Base-by-base conservation (phyloP, 2,888 invertebrate genomes). In the Neocrepidodera transversa region DNA sequence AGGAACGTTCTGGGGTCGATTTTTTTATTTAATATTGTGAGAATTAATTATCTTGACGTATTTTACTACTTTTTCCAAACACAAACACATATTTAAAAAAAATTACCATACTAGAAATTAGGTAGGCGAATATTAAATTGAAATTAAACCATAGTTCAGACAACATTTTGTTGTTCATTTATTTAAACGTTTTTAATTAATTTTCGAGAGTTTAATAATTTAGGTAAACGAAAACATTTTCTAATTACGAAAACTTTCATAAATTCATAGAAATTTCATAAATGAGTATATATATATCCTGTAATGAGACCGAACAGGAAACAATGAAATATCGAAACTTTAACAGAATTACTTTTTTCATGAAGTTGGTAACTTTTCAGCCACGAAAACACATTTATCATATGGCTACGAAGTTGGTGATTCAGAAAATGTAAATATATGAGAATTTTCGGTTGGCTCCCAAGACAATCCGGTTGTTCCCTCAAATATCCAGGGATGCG, bases 391-490 rank as follows among this genome's bases (percentile, higher is more conserved):
- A 18, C 54, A 63, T 63, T 58, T 51, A 63, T 63, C 63, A 63
- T 58, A 55, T 32, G 36, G 48, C 45, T 23, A 58, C 45, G 61
- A 61, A 65, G 65, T 61, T 57, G 64, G 62, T 62, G 68, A 68
- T 63, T 65, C 63, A 62, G 58, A 62, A 65, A 65, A 67, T 66
- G 68, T 64, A 68, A 68, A 68, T 68, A 67, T 68, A 68, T 68
- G 64, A 63, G 66, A 66, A 66, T 59, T 63, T 55, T 62, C 57
- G 58, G n/a, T 56, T 45, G 52, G 62, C 35, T 68, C 68, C 65
- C 68, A 60, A 62, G 68, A 64, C 64, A 65, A 68, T 66, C 53
- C 59, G 42, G 35, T n/a, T 45, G 61, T 47, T 62, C 62, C 47
- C 61, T 54, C 53, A 54, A 57, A 64, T 45, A 56, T 59, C 59